Evolutionary conservation across 2,113 vertebrate species (phyloP).

Genomic region (Anhinga rufa): DNA sequence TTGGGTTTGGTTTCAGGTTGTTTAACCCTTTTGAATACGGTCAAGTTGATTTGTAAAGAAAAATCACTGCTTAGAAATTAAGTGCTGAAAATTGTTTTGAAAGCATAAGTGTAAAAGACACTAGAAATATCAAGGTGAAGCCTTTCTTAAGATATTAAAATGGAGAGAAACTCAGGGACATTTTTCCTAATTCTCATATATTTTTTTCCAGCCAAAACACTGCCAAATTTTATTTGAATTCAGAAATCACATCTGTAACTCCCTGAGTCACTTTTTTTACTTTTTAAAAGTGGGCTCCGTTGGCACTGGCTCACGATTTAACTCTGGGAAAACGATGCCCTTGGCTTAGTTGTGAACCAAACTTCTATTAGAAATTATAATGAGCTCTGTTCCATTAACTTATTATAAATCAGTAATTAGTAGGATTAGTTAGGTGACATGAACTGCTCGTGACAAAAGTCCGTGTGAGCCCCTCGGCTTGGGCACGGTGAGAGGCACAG

Average conservation of each 20-base stretch:
- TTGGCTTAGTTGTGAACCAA: neutral
- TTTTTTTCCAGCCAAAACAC: neutral
- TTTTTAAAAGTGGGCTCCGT: neutral
- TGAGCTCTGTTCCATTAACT: conserved; percentile 10
- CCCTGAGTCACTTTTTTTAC: neutral
- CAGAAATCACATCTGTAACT: neutral
- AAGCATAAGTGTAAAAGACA: neutral
- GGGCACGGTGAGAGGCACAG: neutral
- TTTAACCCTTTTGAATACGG: conserved; percentile 59
- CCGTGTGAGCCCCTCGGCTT: neutral
- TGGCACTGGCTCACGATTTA: neutral
- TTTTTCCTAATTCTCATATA: neutral
- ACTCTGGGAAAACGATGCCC: neutral
- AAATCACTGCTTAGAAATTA: neutral
- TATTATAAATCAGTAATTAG: conserved; percentile 24
- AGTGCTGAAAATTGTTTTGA: neutral
- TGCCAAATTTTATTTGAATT: neutral
- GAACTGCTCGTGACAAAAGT: neutral
- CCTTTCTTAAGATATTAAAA: neutral
- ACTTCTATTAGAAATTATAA: neutral
- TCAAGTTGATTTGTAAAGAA: conserved; percentile 45
- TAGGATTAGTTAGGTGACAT: neutral
- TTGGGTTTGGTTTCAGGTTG: conserved; percentile 67
- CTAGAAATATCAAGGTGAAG: neutral
- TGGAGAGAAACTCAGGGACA: neutral